Base-by-base conservation (phyloP, 2,888 invertebrate genomes). In the Horisme vitalbata region DNA sequence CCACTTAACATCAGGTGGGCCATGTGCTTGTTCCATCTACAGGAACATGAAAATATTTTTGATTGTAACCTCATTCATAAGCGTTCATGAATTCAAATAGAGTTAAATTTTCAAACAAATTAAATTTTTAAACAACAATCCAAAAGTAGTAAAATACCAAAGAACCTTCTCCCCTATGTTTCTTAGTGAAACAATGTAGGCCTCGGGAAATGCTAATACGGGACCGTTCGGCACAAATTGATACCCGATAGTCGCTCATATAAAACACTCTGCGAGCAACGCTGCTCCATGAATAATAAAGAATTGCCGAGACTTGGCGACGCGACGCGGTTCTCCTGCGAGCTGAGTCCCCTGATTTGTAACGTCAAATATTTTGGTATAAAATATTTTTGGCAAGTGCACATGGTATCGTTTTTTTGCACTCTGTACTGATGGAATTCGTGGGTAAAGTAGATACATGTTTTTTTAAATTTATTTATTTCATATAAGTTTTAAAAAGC, bases 201-300 rank as follows among this genome's bases (percentile, higher is more conserved):
- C 73, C 69, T 73, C 63, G 68, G 77, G 77, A 81, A 82, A 88
- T 87, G 88, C 83, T 86, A 88, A 88, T 87, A 81, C 72, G 72
- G 78, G 78, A 68, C 69, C 80, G 79, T 75, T 82, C 75, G 71
- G 74, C 77, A 85, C 88, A 88, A 89, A 89, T 89, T 89, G 89
- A 89, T 89, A 89, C 84, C 87, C 88, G 86, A 89, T 89, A 86
- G 89, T 88, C 82, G 83, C 87, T 86, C 89, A 88, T 89, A 89
- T 89, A 89, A 89, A 89, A 89, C 88, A 89, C 89, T 88, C 83
- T 75, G 76, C 75, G 75, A 79, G 75, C 76, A 75, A 80, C 82
- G 83, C 81, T 86, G 83, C 80, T 72, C 81, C 79, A 89, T 89
- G 89, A 88, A 89, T 89, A 89, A 89, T 88, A 89, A 89, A 88